phyloP scores from a whole-genome alignment of 2,797 vertebrate genomes.

The Melanotaenia pygmaea region DNA sequence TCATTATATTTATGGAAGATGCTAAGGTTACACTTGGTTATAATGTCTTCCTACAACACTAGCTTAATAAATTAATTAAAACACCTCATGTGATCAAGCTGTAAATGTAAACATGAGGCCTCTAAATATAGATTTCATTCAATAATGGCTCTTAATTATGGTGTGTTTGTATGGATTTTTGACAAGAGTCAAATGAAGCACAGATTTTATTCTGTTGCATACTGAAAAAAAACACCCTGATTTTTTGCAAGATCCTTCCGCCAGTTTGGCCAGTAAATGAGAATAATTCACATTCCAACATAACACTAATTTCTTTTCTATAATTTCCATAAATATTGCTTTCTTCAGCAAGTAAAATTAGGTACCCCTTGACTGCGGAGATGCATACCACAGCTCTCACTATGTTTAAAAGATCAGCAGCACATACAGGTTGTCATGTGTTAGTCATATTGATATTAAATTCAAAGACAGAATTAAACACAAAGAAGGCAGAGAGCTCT shows the following conservation, averaged over 20 bases:
- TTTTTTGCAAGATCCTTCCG: not conserved
- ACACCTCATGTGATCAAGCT: not conserved
- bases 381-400: not conserved
- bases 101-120: not conserved
- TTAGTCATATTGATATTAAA: not conserved
- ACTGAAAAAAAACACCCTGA: not conserved
- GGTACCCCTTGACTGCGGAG: not conserved
- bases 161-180: not conserved
- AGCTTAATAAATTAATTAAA: not conserved
- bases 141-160: not conserved
- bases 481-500: not conserved
- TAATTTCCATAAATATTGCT: not conserved
- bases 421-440: not conserved
- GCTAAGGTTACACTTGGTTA: not conserved
- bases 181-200: not conserved
- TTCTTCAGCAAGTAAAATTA: not conserved
- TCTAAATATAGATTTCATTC: not conserved
- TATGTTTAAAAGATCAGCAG: constrained; percentile 7
- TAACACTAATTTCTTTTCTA: not conserved
- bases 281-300: not conserved
- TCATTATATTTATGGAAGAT: not conserved
- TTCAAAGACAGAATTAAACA: not conserved
- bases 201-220: not conserved
- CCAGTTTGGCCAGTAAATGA: not conserved
- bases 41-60: not conserved